Evolutionary conservation across 2,113 vertebrate species (phyloP), one percentile per base, ranked within the genome.

Genomic region (Aphyosemion australe): DNA sequence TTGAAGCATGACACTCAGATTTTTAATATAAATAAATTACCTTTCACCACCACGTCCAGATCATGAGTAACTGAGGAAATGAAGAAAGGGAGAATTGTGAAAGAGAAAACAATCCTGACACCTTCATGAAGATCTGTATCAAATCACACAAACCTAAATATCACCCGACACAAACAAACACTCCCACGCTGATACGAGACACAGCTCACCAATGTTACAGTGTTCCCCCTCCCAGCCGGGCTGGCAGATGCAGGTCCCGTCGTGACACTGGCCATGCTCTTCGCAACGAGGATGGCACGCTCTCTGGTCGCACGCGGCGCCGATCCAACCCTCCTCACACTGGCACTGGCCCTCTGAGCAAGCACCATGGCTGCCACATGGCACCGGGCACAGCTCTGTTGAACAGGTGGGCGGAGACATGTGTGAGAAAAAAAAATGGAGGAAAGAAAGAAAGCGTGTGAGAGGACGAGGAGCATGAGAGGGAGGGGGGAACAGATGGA

Each of bases 191-290:
- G 46, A 58, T 42, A 15, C 11, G 7, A 39, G 43, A 15, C 60
- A 12, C 13, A 15, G 52, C 95, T 94, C 93, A 99, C 97, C 97
- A 11, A 97, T 97, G 77, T 96, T 96, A 80, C 97, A 99, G 88
- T 97, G 96, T 69, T 99, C 97, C 32, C 97, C 97, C 86, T 99
- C 97, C 97, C 97, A 99, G 86, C 97, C 97, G 0, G 96, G 94
- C 84, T 96, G 97, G 86, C 97, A 99, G 87, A 98, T 93, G 78
- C 97, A 99, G 84, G 93, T 94, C 19, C 97, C 97, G 0, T 98
- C 96, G 83, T 93, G 95, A 84, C 97, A 99, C 76, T 96, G 95
- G 12, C 97, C 97, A 5, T 99, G 97, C 42, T 99, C 95, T 20
- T 95, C 92, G 2, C 97, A 99, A 88, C 94, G 95, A 5, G 95